Base-by-base conservation (phyloP, 1,140 invertebrate species). In the Saxidomus purpurata region DNA sequence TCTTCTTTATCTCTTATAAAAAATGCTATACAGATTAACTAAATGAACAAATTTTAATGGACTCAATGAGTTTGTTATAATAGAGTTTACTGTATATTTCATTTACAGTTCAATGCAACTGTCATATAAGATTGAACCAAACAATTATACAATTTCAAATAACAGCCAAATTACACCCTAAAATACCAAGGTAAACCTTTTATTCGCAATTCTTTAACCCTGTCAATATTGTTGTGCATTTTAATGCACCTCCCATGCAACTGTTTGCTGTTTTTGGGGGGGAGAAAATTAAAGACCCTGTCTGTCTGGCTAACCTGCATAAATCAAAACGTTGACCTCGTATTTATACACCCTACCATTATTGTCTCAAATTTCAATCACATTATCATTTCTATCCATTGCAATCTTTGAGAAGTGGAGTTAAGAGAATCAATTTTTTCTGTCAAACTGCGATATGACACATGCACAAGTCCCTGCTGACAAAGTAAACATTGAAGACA, bases 281-380 rank as follows among this genome's bases (percentile, higher is more conserved):
- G 15, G n/a, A 22, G 38, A 19, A 71, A 36, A 22, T 71, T 38
- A 36, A 71, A 38, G 8, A 31, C 25, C 28, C 15, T 22, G 22
- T 1, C 22, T n/a, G 17, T 1, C 28, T 71, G 17, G 6, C 1
- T 71, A 34, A 71, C 67, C 67, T 71, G 67, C 34, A 38, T 38
- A 38, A 71, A 71, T 71, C 34, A 71, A 71, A 71, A 71, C 19
- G 67, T 25, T 38, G 31, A 71, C 67, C 67, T 71, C 38, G 67
- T 38, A 38, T 71, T 71, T 71, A 71, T 38, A 36, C 34, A 38
- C 67, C 67, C 31, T 38, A 38, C 67, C 36, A 71, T 71, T 71
- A 71, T 71, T 40, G 67, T 36, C 1, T 71, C 67, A 15, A 22
- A 71, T 71, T 71, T 38, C 67, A 71, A 36, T 15, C 15, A 3